phyloP scores from a whole-genome alignment of 2,113 vertebrate species.

The Crotalus helleri region DNA sequence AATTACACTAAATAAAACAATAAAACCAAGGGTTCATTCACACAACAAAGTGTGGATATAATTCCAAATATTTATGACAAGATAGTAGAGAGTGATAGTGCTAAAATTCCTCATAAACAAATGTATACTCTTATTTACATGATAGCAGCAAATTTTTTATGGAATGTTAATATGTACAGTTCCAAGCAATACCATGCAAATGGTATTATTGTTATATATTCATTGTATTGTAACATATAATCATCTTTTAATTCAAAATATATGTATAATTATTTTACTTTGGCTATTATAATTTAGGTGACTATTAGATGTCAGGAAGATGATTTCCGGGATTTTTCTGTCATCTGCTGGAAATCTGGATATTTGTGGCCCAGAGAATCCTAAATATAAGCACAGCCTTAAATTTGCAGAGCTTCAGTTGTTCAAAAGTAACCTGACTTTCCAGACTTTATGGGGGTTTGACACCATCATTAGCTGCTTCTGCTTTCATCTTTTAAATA shows the following conservation, averaged over 20 bases:
- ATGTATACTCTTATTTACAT: neutral
- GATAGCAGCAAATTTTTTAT: neutral
- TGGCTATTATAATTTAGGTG: neutral
- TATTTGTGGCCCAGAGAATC: neutral
- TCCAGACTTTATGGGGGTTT: neutral
- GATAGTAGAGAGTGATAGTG: neutral
- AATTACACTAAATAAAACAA: neutral
- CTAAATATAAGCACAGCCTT: neutral
- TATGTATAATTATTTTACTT: neutral
- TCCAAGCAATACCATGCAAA: neutral
- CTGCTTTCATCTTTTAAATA: constrained; percentile 27
- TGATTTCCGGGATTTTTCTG: neutral
- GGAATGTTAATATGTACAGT: neutral
- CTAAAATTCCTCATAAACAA: neutral
- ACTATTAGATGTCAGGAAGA: neutral
- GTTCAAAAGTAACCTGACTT: neutral
- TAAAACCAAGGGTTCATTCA: neutral
- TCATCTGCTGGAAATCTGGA: neutral
- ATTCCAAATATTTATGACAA: neutral
- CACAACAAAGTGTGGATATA: neutral
- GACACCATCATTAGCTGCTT: neutral
- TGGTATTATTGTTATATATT: neutral
- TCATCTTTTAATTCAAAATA: neutral
- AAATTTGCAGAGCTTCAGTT: neutral
- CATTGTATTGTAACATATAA: neutral